Conservation (phyloP, 2,888 invertebrate genomes). For the Caenorhabditis wallacei region DNA sequence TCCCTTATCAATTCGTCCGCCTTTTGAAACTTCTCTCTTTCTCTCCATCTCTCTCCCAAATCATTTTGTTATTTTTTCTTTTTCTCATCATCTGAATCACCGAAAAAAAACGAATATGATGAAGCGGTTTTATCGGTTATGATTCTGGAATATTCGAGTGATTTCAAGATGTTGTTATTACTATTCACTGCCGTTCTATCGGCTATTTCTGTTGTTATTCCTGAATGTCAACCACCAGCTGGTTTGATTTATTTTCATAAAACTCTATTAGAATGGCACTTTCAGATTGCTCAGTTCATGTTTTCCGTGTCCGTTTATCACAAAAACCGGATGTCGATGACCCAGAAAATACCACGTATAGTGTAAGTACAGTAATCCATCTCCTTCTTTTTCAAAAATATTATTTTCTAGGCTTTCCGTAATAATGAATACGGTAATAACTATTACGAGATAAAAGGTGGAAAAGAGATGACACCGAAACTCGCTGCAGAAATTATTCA, state of each 20-base stretch:
- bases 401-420: constrained; percentile 31
- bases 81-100: neutral
- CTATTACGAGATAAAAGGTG: constrained; percentile 61
- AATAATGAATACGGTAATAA: constrained; percentile 50
- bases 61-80: neutral
- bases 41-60: neutral
- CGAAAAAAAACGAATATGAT: neutral
- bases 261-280: neutral
- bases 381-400: neutral
- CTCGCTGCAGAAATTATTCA: constrained; percentile 56
- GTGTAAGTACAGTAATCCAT: neutral
- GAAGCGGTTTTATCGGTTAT: neutral
- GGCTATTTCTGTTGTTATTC: constrained; percentile 26
- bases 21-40: constrained; percentile 9
- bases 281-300: constrained; percentile 63
- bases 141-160: neutral
- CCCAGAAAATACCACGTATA: constrained; percentile 44
- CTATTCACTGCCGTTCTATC: constrained; percentile 28
- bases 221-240: constrained; percentile 53
- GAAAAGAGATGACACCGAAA: constrained; percentile 54
- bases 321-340: constrained; percentile 54
- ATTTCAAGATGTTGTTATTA: constrained; percentile 14
- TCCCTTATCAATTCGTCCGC: constrained; percentile 29
- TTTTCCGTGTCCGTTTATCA: constrained; percentile 54
- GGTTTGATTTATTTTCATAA: constrained; percentile 3